phyloP scores from a whole-genome alignment of 2,797 vertebrate genomes.

The Merluccius polli region DNA sequence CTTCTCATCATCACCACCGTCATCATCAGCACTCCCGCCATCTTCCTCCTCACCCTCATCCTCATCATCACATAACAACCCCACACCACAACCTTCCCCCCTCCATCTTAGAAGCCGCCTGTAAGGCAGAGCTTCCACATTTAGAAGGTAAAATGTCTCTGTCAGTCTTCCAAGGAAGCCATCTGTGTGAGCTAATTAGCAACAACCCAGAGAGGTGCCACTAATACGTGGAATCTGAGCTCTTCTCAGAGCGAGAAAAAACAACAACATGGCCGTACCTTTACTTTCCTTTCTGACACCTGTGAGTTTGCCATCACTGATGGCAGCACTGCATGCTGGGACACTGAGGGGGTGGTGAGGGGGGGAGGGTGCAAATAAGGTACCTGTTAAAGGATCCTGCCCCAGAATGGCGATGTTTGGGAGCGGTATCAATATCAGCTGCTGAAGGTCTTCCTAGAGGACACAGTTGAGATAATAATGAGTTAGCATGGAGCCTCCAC shows the following conservation, averaged over 20 bases:
- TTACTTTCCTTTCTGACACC: no score
- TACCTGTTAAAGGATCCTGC: conserved; percentile 86
- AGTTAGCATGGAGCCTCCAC: neutral
- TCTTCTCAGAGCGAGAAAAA: no score
- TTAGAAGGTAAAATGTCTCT: no score
- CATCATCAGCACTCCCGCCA: conserved; percentile 29
- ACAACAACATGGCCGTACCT: no score
- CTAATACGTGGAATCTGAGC: conserved; percentile 32
- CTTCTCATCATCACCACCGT: conserved; percentile 39
- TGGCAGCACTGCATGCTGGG: no score
- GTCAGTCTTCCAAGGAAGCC: no score
- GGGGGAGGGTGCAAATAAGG: neutral
- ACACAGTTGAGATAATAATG: conserved; percentile 7
- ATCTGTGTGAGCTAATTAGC: no score
- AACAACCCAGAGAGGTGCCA: conserved; percentile 33
- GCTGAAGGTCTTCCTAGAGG: conserved; percentile 83
- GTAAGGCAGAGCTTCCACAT: no score
- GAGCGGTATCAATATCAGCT: conserved; percentile 81
- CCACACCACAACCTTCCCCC: neutral
- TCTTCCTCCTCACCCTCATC: conserved; percentile 50
- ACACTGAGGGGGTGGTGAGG: no score
- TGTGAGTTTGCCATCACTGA: no score
- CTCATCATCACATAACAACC: conserved; percentile 42
- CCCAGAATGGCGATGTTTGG: conserved; percentile 83
- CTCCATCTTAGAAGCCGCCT: no score